phyloP scores from a whole-genome alignment of 2,888 invertebrate genomes.

The Euzetes globulus region DNA sequence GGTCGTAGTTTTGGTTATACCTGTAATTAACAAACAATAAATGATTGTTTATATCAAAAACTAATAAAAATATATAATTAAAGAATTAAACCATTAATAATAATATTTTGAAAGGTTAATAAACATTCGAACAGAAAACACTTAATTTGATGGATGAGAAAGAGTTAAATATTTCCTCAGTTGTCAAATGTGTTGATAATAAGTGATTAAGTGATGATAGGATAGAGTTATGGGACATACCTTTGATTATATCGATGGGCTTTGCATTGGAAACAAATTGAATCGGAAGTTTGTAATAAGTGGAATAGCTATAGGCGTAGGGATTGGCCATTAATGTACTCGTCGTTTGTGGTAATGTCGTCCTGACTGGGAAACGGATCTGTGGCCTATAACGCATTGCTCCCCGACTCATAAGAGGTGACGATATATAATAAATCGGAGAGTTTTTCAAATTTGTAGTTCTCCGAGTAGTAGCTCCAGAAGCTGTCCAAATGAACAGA shows the following conservation, averaged over 20 bases:
- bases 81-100: background rate
- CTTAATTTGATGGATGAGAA: background rate
- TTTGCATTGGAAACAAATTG: conserved; percentile 36
- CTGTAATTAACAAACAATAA: conserved; percentile 18
- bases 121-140: background rate
- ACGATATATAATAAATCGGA: conserved; percentile 13
- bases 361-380: background rate
- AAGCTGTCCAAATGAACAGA: no score
- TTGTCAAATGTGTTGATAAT: background rate
- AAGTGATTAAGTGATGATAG: background rate
- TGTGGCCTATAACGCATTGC: background rate
- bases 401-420: background rate
- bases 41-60: background rate
- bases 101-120: background rate
- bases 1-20: conserved; percentile 7
- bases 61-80: background rate
- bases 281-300: conserved; percentile 33
- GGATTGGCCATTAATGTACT: background rate
- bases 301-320: conserved; percentile 16
- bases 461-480: background rate
- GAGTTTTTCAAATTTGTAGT: conserved; percentile 10
- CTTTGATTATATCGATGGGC: conserved; percentile 35
- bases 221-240: conserved; percentile 19
- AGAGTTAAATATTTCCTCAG: background rate
- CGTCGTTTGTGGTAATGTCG: background rate